phyloP scores from a whole-genome alignment of 2,797 vertebrate species.

The Natrix natrix region DNA sequence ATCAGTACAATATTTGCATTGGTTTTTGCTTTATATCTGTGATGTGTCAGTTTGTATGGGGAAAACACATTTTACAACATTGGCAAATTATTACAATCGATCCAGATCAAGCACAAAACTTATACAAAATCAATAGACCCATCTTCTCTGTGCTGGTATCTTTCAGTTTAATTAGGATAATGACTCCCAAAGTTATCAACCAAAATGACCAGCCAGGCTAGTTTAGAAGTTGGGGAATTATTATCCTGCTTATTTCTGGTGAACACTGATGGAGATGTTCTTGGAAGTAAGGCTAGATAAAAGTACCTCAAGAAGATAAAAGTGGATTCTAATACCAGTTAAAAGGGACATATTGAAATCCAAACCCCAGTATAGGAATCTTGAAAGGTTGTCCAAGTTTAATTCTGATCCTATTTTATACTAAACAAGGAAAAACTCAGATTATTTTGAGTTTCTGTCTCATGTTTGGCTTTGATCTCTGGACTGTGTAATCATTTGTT shows the following conservation, averaged over 20 bases:
- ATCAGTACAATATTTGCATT: background rate
- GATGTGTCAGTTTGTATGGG: background rate
- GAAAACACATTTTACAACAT: background rate
- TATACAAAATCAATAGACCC: background rate
- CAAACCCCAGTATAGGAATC: background rate
- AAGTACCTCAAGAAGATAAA: background rate
- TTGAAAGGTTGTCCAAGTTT: background rate
- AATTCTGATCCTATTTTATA: background rate
- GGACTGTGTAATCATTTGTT: background rate
- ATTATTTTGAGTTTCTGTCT: background rate
- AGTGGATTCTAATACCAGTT: background rate
- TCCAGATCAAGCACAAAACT: background rate
- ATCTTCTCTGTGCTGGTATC: background rate
- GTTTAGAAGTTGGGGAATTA: background rate
- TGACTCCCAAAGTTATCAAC: background rate
- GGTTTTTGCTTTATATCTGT: background rate
- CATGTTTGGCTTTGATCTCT: background rate
- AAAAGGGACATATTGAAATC: background rate
- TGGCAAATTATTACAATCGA: background rate
- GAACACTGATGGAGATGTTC: background rate
- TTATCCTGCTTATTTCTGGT: background rate
- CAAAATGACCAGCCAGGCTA: background rate
- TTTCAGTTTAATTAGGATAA: background rate
- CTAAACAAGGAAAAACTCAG: background rate
- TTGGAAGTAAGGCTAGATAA: background rate